These are phyloP conservation scores for Bradypodion pumilum DNA, from an alignment of 2,797 vertebrate species.

Conservation along the genomic window DNA sequence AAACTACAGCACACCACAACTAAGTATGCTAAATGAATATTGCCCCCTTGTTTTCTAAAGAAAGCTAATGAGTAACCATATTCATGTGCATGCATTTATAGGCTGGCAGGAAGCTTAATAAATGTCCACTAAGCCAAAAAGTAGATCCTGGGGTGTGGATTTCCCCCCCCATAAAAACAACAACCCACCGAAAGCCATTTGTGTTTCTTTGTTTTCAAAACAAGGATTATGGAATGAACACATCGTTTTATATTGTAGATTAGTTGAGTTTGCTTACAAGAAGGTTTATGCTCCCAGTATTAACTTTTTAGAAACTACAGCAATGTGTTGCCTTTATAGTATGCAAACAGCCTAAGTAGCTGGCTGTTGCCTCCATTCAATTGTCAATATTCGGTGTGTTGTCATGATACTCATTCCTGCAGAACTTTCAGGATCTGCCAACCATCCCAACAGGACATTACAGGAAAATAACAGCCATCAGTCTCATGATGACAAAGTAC, in stretches of 20 bases:
- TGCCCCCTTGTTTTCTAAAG: conserved; percentile 46
- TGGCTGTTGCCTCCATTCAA: background rate
- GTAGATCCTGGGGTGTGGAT: conserved; percentile 32
- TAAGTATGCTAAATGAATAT: conserved; percentile 27
- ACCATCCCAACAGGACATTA: background rate
- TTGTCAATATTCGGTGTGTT: background rate
- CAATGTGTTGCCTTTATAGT: conserved; percentile 24
- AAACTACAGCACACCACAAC: conserved; percentile 9
- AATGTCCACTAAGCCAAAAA: conserved; percentile 50
- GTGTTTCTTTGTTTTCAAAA: conserved; percentile 41
- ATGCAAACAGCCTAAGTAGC: conserved; percentile 17
- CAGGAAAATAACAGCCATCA: background rate
- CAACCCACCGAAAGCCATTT: conserved; percentile 38
- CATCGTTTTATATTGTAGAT: background rate
- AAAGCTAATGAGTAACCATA: conserved; percentile 52
- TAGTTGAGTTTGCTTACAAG: conserved; percentile 28
- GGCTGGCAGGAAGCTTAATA: conserved; percentile 48
- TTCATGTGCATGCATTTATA: conserved; percentile 37
- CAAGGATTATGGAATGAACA: conserved; percentile 6
- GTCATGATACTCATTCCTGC: background rate
- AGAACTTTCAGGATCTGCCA: background rate
- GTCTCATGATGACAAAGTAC: background rate
- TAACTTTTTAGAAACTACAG: conserved; percentile 39
- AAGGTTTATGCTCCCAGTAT: conserved; percentile 44
- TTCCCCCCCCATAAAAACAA: conserved; percentile 55